Evolutionary conservation across 2,797 vertebrate species (phyloP), one percentile per base, ranked within the genome.

Genomic region (Cryptoblepharus egeriae): DNA sequence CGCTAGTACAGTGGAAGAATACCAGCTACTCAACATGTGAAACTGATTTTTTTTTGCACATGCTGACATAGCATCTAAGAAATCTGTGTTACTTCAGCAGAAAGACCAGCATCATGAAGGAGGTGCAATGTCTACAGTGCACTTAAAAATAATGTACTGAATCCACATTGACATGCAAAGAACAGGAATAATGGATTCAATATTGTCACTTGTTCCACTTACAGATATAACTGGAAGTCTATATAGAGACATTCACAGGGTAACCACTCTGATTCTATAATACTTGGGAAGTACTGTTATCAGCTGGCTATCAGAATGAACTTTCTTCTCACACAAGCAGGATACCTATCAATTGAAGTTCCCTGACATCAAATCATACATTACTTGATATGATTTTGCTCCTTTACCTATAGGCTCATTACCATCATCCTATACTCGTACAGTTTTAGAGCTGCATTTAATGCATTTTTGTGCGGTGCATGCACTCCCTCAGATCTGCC

Each of bases 1-100:
- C 0, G 0, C 77, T 80, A 72, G 79, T 5, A 73, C 28, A 91
- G 85, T 15, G 1, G n/a, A 45, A 87, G 79, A 75, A 89, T 49
- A 72, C 70, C 81, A 0, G 32, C 69, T 61, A 0, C 52, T 60
- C 49, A 75, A 65, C 0, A 0, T 58, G 57, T 55, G 84, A n/a
- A 85, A 70, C 85, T n/a, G 64, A 16, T 37, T 45, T 79, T 71
- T 28, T 30, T 60, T 88, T 72, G 65, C 77, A 0, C 7, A 72
- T 79, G 4, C 81, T 69, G 73, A 80, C 16, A 60, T 84, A 35
- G 77, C 79, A 26, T 67, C 61, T 4, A 69, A 55, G 69, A 80
- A 89, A 71, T 30, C 69, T 64, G 77, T 58, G n/a, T 39, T 37
- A 20, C 24, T 65, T 37, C 61, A 35, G 60, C 68, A 42, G 79